Evolutionary conservation across 2,888 invertebrate genomes (phyloP), one percentile per base, ranked within the genome.

Genomic region (Campaea margaritaria): DNA sequence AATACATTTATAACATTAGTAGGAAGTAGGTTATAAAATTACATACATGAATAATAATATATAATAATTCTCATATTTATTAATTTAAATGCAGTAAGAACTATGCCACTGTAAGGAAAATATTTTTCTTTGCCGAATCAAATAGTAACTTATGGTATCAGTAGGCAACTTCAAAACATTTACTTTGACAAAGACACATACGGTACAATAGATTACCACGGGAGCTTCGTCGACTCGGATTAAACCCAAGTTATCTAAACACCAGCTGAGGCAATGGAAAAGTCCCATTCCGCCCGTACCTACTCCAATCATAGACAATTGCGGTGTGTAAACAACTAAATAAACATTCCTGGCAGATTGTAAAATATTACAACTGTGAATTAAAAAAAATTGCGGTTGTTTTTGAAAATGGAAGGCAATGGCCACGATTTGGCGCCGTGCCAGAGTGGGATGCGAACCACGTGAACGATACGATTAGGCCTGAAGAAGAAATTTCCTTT

Each of bases 241-340:
- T 36, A 56, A 59, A 69, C 56, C 62, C 64, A 59, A 67, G 73
- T 79, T 79, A 77, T 75, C 68, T 76, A 80, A 80, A 80, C 69
- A 58, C 15, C 43, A 50, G 41, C 44, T 46, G 59, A 58, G 62
- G 61, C n/a, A 65, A 63, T 64, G 64, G 76, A 70, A 72, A 74
- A 66, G 44, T 67, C 65, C 58, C 68, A 70, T 69, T 64, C 67
- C 67, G 53, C 55, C 66, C 41, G n/a, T 58, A 41, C 51, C 46
- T 45, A 53, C 42, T 12, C 62, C 64, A 64, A 65, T 72, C 70
- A 74, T 73, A 78, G 73, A 74, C 78, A 75, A 72, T 72, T 60
- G 47, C 41, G 64, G 44, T 71, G 78, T 75, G 64, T 75, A 77
- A 75, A 78, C 79, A 75, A 54, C 57, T 50, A 38, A 53, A 39